These are phyloP conservation scores for Drosophila pallidifrons DNA, from an alignment of 1,140 invertebrate genomes.

Conservation along the genomic window DNA sequence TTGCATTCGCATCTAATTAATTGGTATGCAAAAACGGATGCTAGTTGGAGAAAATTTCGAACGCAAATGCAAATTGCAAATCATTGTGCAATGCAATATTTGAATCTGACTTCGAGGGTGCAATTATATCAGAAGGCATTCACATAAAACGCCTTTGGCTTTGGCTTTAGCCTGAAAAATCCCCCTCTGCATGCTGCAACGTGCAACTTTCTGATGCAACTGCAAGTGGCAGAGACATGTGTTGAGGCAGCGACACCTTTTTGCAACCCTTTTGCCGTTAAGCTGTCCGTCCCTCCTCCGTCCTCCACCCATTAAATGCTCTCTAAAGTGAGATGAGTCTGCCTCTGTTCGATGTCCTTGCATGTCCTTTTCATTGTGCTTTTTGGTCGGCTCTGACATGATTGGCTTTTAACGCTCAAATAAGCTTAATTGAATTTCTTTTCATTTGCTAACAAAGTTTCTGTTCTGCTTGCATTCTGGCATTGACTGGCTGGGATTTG, in stretches of 20 bases:
- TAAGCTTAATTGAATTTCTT: constrained; percentile 85
- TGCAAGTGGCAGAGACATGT: constrained; percentile 50
- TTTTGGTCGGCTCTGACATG: constrained; percentile 75
- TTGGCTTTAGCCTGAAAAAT: constrained; percentile 14
- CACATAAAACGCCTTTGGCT: constrained; percentile 64
- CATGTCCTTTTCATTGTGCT: constrained; percentile 62
- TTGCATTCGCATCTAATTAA: constrained; percentile 85
- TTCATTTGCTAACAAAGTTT: constrained; percentile 80
- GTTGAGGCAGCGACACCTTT: constrained; percentile 71
- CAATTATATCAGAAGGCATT: constrained; percentile 68
- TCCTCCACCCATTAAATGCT: background rate
- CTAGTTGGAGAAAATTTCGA: constrained; percentile 50
- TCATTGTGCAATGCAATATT: constrained; percentile 32
- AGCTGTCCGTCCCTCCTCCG: constrained; percentile 12
- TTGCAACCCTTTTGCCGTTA: constrained; percentile 62
- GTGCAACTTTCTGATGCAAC: constrained; percentile 28
- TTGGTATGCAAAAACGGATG: constrained; percentile 80
- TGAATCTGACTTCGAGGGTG: constrained; percentile 49
- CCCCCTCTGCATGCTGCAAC: constrained; percentile 49
- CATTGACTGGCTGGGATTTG: constrained; percentile 69
- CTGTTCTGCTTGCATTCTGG: constrained; percentile 33
- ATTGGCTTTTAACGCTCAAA: constrained; percentile 85
- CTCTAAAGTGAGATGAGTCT: constrained; percentile 1
- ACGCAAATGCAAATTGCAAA: constrained; percentile 70
- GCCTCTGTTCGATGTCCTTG: constrained; percentile 31